These are phyloP conservation scores for Anthonomus grandis DNA, from an alignment of 1,140 invertebrate genomes.

Conservation along the genomic window DNA sequence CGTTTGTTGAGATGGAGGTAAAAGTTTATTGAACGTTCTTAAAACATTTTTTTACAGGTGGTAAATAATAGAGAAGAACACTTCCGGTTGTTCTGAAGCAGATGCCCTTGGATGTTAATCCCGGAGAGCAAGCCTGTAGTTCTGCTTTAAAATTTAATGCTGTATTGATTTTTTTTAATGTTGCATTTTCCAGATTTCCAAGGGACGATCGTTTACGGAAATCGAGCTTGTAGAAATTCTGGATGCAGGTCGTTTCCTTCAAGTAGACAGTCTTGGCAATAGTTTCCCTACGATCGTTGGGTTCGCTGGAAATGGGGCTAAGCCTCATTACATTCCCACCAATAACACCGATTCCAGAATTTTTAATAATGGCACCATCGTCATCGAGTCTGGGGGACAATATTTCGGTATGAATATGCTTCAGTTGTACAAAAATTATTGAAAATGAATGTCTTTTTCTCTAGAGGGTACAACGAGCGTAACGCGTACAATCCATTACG, in stretches of 20 bases:
- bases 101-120: neutral
- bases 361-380: constrained; percentile 62
- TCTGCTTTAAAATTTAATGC: neutral
- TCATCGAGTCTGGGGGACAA: constrained; percentile 72
- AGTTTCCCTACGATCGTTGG: constrained; percentile 87
- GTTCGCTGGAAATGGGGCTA: constrained; percentile 82
- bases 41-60: neutral
- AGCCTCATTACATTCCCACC: constrained; percentile 86
- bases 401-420: constrained; percentile 55
- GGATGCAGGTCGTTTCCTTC: constrained; percentile 65
- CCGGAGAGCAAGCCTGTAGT: neutral
- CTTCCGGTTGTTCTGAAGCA: neutral
- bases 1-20: constrained; percentile 76
- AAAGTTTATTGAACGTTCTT: constrained; percentile 7
- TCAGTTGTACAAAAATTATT: neutral
- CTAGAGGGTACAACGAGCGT: constrained; percentile 91
- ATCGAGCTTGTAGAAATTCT: constrained; percentile 63
- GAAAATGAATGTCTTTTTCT: constrained; percentile 10
- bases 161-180: too few species aligned
- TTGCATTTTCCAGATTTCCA: constrained; percentile 31
- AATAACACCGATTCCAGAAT: constrained; percentile 71
- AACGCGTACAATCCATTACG: constrained; percentile 87
- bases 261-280: constrained; percentile 65
- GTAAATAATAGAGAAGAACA: neutral
- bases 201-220: constrained; percentile 58